Evolutionary conservation across 2,888 invertebrate genomes (phyloP).

Genomic region (Smittia aterrima): DNA sequence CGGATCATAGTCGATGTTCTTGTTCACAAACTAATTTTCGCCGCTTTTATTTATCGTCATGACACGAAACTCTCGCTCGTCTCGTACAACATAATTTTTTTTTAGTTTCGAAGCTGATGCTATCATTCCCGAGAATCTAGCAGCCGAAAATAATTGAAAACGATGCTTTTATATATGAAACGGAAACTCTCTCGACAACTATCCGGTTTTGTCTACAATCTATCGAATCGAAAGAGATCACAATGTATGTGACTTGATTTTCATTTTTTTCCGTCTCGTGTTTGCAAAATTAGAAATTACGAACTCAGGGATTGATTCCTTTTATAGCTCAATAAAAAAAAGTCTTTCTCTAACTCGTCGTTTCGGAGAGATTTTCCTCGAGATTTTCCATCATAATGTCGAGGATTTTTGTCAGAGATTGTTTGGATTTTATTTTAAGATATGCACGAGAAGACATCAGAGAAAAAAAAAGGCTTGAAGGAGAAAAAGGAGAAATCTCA

Average conservation of each 20-base stretch:
- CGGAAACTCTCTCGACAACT: constrained; percentile 15
- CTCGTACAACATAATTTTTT: background rate
- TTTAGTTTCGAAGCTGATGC: too few relatives aligned
- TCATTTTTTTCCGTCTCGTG: background rate
- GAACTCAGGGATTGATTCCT: constrained; percentile 3
- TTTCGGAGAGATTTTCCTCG: background rate
- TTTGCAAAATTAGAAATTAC: constrained; percentile 25
- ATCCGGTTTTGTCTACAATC: constrained; percentile 14
- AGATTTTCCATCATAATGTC: background rate
- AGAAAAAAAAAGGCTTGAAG: constrained; percentile 29
- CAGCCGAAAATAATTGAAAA: background rate
- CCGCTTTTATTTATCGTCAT: background rate
- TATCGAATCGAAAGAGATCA: background rate
- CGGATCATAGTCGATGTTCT: background rate
- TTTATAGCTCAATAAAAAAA: constrained; percentile 41
- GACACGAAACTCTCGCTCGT: background rate
- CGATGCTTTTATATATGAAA: constrained; percentile 1
- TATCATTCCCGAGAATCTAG: background rate
- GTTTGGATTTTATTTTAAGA: constrained; percentile 29
- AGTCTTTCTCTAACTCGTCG: background rate
- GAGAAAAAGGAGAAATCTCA: constrained; percentile 1
- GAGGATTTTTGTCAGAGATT: constrained; percentile 1
- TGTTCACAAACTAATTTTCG: background rate
- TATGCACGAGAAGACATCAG: constrained; percentile 34
- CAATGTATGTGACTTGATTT: constrained; percentile 15